phyloP scores from a whole-genome alignment of 2,797 vertebrate species.

The Cyclura pinguis region DNA sequence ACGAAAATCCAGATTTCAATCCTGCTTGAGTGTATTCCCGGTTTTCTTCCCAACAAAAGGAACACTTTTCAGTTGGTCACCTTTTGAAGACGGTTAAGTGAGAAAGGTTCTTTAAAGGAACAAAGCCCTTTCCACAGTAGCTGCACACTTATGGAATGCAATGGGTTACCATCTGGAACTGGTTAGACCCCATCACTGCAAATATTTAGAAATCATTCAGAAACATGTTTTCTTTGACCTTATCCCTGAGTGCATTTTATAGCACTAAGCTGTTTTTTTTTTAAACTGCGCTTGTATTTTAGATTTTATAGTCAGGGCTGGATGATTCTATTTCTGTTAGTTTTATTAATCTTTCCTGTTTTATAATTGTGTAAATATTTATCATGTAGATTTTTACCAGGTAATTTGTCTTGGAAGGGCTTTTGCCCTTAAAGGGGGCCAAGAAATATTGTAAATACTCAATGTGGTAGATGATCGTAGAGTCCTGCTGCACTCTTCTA shows the following conservation, averaged over 20 bases:
- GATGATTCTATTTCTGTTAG: not conserved
- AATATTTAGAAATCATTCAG: not conserved
- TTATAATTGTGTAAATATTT: not conserved
- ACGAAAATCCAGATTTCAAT: not conserved
- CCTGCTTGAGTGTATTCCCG: not conserved
- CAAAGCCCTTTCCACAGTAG: not conserved
- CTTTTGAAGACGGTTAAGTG: not conserved
- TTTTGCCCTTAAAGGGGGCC: not conserved
- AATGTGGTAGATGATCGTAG: not conserved
- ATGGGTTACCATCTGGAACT: not conserved
- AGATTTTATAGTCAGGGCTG: not conserved
- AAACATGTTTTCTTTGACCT: not conserved
- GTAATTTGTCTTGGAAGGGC: not conserved
- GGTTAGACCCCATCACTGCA: not conserved
- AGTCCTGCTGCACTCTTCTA: not conserved
- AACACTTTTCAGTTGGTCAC: not conserved
- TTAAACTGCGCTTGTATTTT: not conserved
- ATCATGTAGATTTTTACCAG: not conserved
- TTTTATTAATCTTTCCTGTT: not conserved
- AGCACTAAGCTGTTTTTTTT: not conserved
- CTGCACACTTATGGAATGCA: not conserved
- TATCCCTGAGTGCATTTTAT: not conserved
- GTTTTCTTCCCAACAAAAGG: not conserved
- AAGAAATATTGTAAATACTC: not conserved
- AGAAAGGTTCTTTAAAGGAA: not conserved